Evolutionary conservation across 2,797 vertebrate species (phyloP).

Genomic region (Bryconaethiops microstoma): DNA sequence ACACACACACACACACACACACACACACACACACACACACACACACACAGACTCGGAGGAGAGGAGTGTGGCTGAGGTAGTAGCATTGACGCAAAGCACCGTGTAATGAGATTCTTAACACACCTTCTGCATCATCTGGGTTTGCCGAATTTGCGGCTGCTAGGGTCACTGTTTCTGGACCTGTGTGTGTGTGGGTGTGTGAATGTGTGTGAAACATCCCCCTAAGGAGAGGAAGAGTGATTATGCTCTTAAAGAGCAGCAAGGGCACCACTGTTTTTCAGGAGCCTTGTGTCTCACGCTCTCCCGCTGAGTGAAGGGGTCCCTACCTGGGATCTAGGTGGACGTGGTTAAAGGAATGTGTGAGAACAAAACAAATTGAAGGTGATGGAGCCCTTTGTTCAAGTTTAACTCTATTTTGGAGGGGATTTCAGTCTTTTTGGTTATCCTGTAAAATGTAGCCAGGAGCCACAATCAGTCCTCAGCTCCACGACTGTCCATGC

Average conservation of each 20-base stretch:
- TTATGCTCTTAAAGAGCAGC: constrained; percentile 18
- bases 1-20: neutral
- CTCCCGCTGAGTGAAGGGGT: neutral
- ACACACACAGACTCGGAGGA: neutral
- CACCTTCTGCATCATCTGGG: constrained; percentile 63
- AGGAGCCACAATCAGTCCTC: neutral
- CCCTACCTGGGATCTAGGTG: neutral
- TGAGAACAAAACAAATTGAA: neutral
- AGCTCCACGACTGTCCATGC: neutral
- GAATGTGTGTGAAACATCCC: constrained; percentile 9
- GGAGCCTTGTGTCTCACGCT: neutral
- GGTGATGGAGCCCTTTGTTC: neutral
- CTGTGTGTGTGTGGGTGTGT: constrained; percentile 4
- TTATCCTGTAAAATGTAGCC: neutral
- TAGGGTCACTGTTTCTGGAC: constrained; percentile 50
- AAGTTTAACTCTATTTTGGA: neutral
- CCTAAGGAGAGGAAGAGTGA: constrained; percentile 11
- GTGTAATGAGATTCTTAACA: constrained; percentile 73
- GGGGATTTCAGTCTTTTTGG: neutral
- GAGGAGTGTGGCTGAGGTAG: constrained; percentile 53
- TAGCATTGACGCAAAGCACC: constrained; percentile 65
- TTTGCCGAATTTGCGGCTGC: constrained; percentile 65
- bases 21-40: constrained; percentile 20
- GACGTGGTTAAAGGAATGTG: too few species aligned
- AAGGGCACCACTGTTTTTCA: constrained; percentile 20